Evolutionary conservation across 2,113 vertebrate genomes (phyloP).

Genomic region (Oplegnathus fasciatus): DNA sequence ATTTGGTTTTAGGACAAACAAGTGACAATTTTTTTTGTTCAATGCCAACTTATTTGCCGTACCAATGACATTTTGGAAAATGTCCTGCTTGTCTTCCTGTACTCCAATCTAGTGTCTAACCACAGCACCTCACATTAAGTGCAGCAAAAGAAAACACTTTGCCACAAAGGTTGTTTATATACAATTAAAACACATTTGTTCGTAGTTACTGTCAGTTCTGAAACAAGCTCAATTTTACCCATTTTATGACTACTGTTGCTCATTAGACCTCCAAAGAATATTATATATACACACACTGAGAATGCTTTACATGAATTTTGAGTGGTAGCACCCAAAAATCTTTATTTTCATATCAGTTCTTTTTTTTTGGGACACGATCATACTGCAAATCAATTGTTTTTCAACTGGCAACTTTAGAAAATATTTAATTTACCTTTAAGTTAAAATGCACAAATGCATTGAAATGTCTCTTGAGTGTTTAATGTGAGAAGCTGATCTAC

Average conservation of each 20-base stretch:
- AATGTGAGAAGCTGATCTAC: slow-evolving; percentile 21
- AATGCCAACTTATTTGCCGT: neutral
- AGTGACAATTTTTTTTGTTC: neutral
- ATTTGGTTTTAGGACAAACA: slow-evolving; percentile 9
- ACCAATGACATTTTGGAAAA: neutral
- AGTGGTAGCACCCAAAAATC: slow-evolving; percentile 55
- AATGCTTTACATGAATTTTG: slow-evolving; percentile 42
- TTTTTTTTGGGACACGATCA: slow-evolving; percentile 52
- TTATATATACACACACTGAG: slow-evolving; percentile 4
- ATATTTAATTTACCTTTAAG: slow-evolving; percentile 46
- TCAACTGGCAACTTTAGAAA: slow-evolving; percentile 63
- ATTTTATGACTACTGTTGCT: slow-evolving; percentile 9
- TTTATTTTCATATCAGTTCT: slow-evolving; percentile 67
- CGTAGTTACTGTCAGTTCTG: neutral
- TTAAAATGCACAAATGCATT: slow-evolving; percentile 64
- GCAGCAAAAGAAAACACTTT: slow-evolving; percentile 8
- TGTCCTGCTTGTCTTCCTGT: neutral
- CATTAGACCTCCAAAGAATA: neutral
- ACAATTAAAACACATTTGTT: neutral
- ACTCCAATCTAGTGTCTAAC: slow-evolving; percentile 1
- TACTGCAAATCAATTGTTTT: slow-evolving; percentile 65
- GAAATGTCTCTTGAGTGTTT: slow-evolving; percentile 32
- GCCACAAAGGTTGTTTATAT: neutral
- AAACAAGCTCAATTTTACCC: neutral
- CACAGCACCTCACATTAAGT: neutral